Evolutionary conservation across 2,113 vertebrate genomes (phyloP).

Genomic region (Sinocyclocheilus rhinocerous): DNA sequence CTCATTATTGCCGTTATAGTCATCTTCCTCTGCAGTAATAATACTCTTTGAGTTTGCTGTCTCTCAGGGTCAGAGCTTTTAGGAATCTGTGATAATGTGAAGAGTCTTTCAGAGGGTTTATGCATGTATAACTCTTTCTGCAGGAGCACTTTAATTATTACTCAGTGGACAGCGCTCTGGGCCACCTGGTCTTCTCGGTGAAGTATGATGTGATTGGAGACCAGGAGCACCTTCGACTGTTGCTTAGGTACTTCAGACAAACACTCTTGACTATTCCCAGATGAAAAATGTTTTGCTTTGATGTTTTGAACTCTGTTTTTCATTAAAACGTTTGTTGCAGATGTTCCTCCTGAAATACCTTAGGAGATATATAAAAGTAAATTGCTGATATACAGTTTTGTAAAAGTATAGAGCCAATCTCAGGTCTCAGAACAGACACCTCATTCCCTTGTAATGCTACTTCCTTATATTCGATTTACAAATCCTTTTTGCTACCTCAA

Average conservation of each 20-base stretch:
- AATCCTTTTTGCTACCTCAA: neutral
- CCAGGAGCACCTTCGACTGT: slow-evolving; percentile 92
- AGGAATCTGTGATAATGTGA: neutral
- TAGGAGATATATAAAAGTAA: neutral
- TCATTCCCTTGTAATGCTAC: neutral
- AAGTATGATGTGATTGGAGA: slow-evolving; percentile 95
- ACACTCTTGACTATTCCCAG: neutral
- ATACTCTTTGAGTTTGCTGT: neutral
- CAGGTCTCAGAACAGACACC: neutral
- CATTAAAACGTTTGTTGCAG: neutral
- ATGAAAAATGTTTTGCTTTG: neutral
- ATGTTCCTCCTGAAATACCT: neutral
- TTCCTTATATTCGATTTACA: neutral
- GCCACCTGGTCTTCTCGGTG: slow-evolving; percentile 94
- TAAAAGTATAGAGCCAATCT: neutral
- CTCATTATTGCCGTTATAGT: neutral
- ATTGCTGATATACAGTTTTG: neutral
- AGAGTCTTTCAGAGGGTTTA: neutral
- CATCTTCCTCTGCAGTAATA: neutral
- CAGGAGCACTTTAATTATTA: slow-evolving; percentile 99
- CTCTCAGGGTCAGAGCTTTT: neutral
- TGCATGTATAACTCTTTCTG: neutral
- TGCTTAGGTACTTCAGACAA: slow-evolving; percentile 82
- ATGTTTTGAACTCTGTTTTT: neutral
- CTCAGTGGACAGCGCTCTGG: slow-evolving; percentile 86